Percentiles rank a stretch among this genome's conserved stretches.
Evolutionary conservation across 2,797 vertebrate genomes (phyloP).

Genomic region (Myoxocephalus aenaeus): DNA sequence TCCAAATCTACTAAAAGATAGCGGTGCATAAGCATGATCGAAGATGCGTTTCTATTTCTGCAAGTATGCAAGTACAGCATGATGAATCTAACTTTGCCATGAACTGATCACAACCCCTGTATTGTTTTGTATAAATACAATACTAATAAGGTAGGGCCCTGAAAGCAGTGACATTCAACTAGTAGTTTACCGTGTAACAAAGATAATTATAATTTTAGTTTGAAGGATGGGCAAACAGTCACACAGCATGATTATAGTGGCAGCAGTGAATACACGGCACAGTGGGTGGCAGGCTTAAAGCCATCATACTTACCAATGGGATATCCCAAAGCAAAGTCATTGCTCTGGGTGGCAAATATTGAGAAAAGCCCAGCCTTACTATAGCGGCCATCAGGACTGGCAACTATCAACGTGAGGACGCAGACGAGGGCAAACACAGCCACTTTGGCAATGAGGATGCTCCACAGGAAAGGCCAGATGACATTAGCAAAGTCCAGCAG

Average conservation of each 20-base stretch:
- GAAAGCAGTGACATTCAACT: not conserved
- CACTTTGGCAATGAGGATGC: conserved; percentile 94
- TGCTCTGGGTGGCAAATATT: conserved; percentile 99
- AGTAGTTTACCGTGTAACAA: conserved; percentile 1
- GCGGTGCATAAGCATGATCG: not conserved
- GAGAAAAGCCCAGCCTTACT: conserved; percentile 96
- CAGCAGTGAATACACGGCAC: not conserved
- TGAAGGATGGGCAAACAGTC: not conserved
- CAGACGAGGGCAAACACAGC: conserved; percentile 92
- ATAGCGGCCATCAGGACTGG: conserved; percentile 89
- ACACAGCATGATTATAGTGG: not conserved
- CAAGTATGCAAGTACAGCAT: not conserved
- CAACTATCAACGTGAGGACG: conserved; percentile 90
- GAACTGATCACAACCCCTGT: not conserved
- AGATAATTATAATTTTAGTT: conserved; percentile 7
- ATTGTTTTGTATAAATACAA: not conserved
- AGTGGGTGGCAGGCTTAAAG: not conserved
- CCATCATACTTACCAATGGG: conserved; percentile 91
- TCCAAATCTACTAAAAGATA: not conserved
- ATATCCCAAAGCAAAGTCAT: conserved; percentile 98
- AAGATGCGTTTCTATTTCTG: not conserved
- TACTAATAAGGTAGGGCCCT: not conserved
- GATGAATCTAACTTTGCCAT: not conserved
- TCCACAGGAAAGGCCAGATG: conserved; percentile 96
- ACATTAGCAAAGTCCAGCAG: conserved; percentile 93